Conservation (phyloP, 2,113 vertebrate genomes). For the Poecile atricapillus region DNA sequence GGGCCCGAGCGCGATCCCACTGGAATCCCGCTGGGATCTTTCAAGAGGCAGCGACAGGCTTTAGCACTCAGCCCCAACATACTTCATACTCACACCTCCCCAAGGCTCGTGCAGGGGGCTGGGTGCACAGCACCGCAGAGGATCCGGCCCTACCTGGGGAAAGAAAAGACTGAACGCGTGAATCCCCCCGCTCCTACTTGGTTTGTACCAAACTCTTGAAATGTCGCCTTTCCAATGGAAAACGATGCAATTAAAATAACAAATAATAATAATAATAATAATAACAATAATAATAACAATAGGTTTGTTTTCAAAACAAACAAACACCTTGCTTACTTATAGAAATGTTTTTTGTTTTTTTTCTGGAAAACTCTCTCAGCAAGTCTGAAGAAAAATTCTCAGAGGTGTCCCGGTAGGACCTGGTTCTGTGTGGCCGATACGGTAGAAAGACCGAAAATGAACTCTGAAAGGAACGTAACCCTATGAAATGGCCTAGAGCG, state of each 20-base stretch:
- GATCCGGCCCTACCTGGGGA: slow-evolving; percentile 52
- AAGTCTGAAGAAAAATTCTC: slow-evolving; percentile 75
- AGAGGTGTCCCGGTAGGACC: slow-evolving; percentile 72
- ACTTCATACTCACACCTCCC: neutral
- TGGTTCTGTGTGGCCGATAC: slow-evolving; percentile 74
- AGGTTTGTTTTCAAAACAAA: slow-evolving; percentile 62
- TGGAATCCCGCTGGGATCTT: neutral
- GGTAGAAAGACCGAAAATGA: slow-evolving; percentile 73
- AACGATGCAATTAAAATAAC: slow-evolving; percentile 65
- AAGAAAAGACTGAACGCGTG: slow-evolving; percentile 40
- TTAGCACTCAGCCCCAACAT: neutral
- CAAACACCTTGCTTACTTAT: slow-evolving; percentile 66
- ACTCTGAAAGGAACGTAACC: slow-evolving; percentile 75
- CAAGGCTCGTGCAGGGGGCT: neutral
- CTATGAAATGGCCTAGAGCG: slow-evolving; percentile 73
- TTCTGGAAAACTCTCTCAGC: slow-evolving; percentile 73
- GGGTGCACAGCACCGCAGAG: slow-evolving; percentile 56
- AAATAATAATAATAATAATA: slow-evolving; percentile 63
- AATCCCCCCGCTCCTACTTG: slow-evolving; percentile 23
- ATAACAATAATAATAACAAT: slow-evolving; percentile 67
- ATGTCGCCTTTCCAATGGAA: slow-evolving; percentile 66
- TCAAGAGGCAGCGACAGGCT: neutral
- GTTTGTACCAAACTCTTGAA: slow-evolving; percentile 75
- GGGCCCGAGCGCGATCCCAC: neutral
- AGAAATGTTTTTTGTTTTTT: slow-evolving; percentile 66